Evolutionary conservation across 2,888 invertebrate genomes (phyloP).

Genomic region (Ormyrus nitidulus): DNA sequence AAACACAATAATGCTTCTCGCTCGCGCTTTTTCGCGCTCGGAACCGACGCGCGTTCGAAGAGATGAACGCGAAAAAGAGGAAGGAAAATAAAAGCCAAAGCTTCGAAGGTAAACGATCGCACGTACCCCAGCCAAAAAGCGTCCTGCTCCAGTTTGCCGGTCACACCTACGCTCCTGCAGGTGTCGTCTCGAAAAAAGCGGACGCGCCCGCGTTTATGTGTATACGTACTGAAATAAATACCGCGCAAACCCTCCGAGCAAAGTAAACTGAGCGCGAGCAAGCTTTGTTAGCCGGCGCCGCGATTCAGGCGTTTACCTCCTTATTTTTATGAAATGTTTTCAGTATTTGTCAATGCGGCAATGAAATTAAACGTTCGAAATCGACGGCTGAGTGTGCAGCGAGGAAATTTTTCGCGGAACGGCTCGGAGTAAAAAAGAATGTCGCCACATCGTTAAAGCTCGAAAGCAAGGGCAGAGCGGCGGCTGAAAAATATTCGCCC

Average conservation of each 20-base stretch:
- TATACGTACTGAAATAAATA: no score
- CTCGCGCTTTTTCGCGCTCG: conserved; percentile 34
- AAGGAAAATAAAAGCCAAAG: neutral
- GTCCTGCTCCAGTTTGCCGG: neutral
- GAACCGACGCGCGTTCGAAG: conserved; percentile 32
- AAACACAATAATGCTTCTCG: conserved; percentile 41
- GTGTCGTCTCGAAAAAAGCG: neutral
- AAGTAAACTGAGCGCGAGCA: no score
- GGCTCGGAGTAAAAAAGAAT: neutral
- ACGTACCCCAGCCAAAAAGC: neutral
- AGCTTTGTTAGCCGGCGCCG: no score
- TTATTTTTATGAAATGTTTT: no score
- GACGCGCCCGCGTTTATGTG: neutral
- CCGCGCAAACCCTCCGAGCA: no score
- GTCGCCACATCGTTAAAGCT: neutral
- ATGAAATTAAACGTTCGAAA: neutral
- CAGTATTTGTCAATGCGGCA: no score
- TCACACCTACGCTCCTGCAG: no score
- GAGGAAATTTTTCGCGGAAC: no score
- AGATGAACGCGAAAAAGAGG: conserved; percentile 6
- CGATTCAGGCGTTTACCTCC: no score
- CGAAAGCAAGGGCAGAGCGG: neutral
- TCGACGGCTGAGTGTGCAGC: neutral
- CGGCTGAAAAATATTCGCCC: no score
- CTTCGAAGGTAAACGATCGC: conserved; percentile 6